Base-by-base conservation (phyloP, 2,797 vertebrate species). In the Spondyliosoma cantharus region DNA sequence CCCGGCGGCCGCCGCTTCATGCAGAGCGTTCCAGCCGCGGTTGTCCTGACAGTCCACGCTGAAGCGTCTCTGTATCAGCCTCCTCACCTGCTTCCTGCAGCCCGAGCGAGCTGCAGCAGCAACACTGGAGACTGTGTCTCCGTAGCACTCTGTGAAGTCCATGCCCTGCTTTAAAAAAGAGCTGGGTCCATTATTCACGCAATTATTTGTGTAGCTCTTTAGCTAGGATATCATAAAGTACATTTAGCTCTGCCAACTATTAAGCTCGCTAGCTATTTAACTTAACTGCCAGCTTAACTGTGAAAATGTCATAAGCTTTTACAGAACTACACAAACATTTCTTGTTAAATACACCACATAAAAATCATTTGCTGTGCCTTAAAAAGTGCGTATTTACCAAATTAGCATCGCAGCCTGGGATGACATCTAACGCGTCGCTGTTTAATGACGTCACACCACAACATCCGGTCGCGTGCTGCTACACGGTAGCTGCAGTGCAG, bases 111-210 rank as follows among this genome's bases (percentile, higher is more conserved):
- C 96, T 2, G 96, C 97, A 2, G 95, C 94, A 4, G 96, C 96
- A 46, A 96, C 95, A 0, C 93, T 85, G 0, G 97, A 98, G 19
- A 98, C 97, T 0, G 96, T 95, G 87, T 97, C 96, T 0, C 88
- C 85, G 83, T 97, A 97, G 24, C 96, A 96, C 89, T 97, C 97
- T 0, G 94, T 95, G 89, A 99, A 99, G 92, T 99, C 96, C 98
- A 99, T 98, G 57, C 9, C 29, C 74, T 13, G 64, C 46, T 64
- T 37, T 17, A 37, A 15, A 24, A 22, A 7, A 20, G 4, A 60
- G 24, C 2, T 0, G 14, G 0, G 45, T 1, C 1, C 42, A 19
- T 45, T 52, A 65, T 5, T 11, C 3, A 20, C 7, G 14, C 0
- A 15, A 3, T 12, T 4, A 20, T 16, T 14, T 27, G 42, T 46